Evolutionary conservation across 1,140 invertebrate species (phyloP).

Genomic region (Latrodectus geometricus): DNA sequence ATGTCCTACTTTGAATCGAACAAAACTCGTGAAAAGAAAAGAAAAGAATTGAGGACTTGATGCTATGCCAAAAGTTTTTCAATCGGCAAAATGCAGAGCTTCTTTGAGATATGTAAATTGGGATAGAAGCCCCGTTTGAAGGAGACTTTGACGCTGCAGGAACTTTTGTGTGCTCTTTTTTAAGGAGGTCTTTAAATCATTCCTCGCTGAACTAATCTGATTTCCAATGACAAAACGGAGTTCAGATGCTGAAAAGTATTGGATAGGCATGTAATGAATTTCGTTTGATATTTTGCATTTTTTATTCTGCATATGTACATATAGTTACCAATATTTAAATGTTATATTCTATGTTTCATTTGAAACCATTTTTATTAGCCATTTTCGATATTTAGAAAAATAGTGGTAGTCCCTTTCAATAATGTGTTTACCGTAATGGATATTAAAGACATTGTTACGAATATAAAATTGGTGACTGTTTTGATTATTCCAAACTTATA

Average conservation of each 20-base stretch:
- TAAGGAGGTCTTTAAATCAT: background rate
- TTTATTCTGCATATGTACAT: background rate
- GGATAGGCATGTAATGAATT: no score
- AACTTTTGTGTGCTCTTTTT: conserved; percentile 33
- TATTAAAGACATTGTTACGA: no score
- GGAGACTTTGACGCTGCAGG: conserved; percentile 27
- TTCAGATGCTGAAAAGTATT: background rate
- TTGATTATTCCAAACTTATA: no score
- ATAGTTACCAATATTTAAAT: no score
- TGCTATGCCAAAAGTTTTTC: conserved; percentile 57
- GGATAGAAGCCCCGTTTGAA: conserved; percentile 14
- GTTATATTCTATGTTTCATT: no score
- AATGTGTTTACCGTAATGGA: no score
- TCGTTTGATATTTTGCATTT: background rate
- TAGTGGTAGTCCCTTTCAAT: no score
- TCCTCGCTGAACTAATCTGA: conserved; percentile 5
- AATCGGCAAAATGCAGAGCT: conserved; percentile 51
- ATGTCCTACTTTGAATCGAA: conserved; percentile 26
- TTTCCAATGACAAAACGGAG: background rate
- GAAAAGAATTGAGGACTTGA: conserved; percentile 23
- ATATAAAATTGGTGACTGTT: no score
- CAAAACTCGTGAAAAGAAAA: conserved; percentile 11
- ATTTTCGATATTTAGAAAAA: no score
- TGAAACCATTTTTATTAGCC: no score
- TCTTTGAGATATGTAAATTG: conserved; percentile 46